Conservation (phyloP, 2,113 vertebrate genomes). For the Picathartes gymnocephalus region DNA sequence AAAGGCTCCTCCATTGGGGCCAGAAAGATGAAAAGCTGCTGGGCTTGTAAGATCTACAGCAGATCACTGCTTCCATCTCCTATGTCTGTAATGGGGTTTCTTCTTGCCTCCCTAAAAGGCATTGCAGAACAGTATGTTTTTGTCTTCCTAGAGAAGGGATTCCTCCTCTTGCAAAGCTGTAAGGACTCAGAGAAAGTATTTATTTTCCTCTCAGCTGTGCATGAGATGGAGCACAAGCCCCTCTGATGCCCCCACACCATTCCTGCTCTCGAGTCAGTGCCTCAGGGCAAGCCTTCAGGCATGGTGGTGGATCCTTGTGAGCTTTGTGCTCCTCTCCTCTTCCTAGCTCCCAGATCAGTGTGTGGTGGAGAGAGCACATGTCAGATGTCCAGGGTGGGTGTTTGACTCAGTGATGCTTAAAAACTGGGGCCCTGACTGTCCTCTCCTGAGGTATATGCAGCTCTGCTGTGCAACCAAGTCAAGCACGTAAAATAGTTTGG, state of each 20-base stretch:
- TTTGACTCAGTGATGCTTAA: background rate
- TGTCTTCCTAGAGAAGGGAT: background rate
- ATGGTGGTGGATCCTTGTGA: background rate
- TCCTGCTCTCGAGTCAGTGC: background rate
- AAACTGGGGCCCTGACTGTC: background rate
- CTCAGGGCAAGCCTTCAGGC: background rate
- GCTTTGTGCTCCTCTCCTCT: background rate
- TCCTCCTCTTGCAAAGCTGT: background rate
- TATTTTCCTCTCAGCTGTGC: background rate
- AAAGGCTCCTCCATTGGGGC: background rate
- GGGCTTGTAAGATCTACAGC: conserved; percentile 2
- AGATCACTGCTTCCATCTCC: background rate
- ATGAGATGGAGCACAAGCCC: background rate
- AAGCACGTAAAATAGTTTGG: background rate
- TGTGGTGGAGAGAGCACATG: background rate
- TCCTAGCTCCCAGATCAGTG: background rate
- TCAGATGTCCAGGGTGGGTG: background rate
- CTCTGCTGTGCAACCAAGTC: background rate
- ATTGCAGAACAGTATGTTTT: background rate
- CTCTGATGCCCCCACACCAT: background rate
- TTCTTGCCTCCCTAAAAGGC: background rate
- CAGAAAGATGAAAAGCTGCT: background rate
- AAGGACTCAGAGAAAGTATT: background rate
- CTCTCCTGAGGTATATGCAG: background rate
- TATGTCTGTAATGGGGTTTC: background rate